phyloP scores from a whole-genome alignment of 1,140 invertebrate genomes.

The Ostrea denselamellosa region DNA sequence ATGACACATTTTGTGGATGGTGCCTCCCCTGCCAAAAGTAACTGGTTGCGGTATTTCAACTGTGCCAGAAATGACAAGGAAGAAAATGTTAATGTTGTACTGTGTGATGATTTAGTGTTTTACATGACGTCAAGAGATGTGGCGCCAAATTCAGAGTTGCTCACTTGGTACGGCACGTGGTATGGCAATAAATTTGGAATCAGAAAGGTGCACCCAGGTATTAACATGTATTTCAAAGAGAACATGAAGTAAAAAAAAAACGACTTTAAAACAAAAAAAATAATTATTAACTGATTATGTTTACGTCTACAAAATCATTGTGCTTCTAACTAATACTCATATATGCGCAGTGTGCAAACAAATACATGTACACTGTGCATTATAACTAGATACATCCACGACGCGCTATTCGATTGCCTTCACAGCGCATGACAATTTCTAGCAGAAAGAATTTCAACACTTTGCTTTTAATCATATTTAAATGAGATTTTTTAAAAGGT shows the following conservation, averaged over 20 bases:
- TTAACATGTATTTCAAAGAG: not conserved
- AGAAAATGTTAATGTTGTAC: not conserved
- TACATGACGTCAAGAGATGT: not conserved
- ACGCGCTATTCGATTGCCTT: too few relatives aligned
- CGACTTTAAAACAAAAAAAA: too few relatives aligned
- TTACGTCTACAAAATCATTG: too few relatives aligned
- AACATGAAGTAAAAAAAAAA: not conserved
- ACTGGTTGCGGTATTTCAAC: slow-evolving; percentile 11
- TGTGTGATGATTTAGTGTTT: slow-evolving; percentile 15
- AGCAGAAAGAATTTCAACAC: too few relatives aligned
- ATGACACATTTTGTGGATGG: slow-evolving; percentile 2
- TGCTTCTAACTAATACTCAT: too few relatives aligned
- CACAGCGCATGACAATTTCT: too few relatives aligned
- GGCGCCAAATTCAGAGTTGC: not conserved
- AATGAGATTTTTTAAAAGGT: too few relatives aligned
- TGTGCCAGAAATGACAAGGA: not conserved
- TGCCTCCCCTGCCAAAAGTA: not conserved
- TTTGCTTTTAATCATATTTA: too few relatives aligned
- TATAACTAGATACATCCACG: too few relatives aligned
- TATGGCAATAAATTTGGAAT: not conserved
- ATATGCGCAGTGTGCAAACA: too few relatives aligned
- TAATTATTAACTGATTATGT: too few relatives aligned
- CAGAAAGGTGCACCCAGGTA: slow-evolving; percentile 10
- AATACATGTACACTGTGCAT: too few relatives aligned
- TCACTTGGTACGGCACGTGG: not conserved